These are phyloP conservation scores for Propithecus deckenii DNA, from an alignment of 2,797 vertebrate species.

Conservation along the genomic window DNA sequence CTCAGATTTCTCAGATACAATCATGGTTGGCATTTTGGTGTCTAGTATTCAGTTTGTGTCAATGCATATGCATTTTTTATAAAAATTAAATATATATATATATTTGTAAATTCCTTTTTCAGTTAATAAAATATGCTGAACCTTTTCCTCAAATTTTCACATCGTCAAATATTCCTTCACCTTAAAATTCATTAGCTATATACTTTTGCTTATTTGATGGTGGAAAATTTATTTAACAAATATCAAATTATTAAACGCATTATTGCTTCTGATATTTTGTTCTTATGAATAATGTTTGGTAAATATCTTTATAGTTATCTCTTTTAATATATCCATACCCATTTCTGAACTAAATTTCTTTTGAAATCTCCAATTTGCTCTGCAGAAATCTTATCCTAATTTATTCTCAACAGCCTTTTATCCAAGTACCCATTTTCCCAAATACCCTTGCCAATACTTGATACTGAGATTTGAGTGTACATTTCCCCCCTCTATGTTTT, in stretches of 20 bases:
- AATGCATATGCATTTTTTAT: not conserved
- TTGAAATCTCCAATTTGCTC: not conserved
- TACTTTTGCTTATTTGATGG: not conserved
- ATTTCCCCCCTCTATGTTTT: not conserved
- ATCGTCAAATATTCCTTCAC: not conserved
- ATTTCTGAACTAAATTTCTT: not conserved
- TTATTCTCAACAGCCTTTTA: not conserved
- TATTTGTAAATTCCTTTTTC: not conserved
- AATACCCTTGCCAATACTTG: not conserved
- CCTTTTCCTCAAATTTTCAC: not conserved
- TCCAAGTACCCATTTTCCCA: not conserved
- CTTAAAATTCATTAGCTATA: not conserved
- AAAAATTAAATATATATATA: not conserved
- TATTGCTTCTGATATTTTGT: not conserved
- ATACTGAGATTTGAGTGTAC: not conserved
- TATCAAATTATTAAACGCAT: not conserved
- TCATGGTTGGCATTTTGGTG: not conserved
- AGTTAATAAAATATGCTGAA: not conserved
- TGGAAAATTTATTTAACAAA: not conserved
- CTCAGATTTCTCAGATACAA: not conserved
- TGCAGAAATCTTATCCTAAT: constrained; percentile 18
- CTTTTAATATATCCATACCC: not conserved
- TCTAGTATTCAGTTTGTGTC: not conserved
- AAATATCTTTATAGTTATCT: not conserved
- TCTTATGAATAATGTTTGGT: not conserved